Conservation (phyloP, 2,797 vertebrate genomes). For the Clarias laeviceps region DNA sequence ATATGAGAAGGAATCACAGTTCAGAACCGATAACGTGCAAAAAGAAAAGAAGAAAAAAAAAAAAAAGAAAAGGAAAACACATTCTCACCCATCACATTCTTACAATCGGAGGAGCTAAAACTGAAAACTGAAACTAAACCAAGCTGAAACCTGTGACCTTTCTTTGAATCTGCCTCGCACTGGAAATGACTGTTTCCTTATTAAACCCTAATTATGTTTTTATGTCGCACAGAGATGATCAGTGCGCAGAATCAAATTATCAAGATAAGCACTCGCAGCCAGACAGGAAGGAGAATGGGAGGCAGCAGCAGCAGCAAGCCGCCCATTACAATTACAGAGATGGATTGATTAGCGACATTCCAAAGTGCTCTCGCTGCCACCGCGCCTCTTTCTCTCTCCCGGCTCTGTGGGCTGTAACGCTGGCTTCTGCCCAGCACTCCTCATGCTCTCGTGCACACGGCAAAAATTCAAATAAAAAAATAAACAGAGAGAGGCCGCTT, state of each 20-base stretch:
- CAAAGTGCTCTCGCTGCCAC: constrained; percentile 62
- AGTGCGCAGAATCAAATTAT: constrained; percentile 71
- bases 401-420: constrained; percentile 64
- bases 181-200: constrained; percentile 65
- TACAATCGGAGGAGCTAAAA: too few relatives aligned
- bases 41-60: too few relatives aligned
- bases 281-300: constrained; percentile 61
- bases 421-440: constrained; percentile 26
- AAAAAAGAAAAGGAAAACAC: too few relatives aligned
- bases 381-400: constrained; percentile 70
- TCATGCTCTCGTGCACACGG: background rate
- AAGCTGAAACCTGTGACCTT: constrained; percentile 56
- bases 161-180: constrained; percentile 42
- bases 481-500: background rate
- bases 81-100: too few relatives aligned
- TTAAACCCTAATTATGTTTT: constrained; percentile 67
- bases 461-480: background rate
- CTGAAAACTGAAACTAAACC: constrained; percentile 41
- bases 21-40: constrained; percentile 28
- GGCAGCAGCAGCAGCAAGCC: constrained; percentile 46
- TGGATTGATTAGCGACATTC: constrained; percentile 75
- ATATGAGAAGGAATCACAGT: constrained; percentile 28
- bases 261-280: constrained; percentile 70
- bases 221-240: constrained; percentile 73
- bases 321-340: constrained; percentile 69